Percentiles rank a stretch among this genome's conserved stretches.
Evolutionary conservation across 2,888 invertebrate genomes (phyloP).

Genomic region (Thera obeliscata): DNA sequence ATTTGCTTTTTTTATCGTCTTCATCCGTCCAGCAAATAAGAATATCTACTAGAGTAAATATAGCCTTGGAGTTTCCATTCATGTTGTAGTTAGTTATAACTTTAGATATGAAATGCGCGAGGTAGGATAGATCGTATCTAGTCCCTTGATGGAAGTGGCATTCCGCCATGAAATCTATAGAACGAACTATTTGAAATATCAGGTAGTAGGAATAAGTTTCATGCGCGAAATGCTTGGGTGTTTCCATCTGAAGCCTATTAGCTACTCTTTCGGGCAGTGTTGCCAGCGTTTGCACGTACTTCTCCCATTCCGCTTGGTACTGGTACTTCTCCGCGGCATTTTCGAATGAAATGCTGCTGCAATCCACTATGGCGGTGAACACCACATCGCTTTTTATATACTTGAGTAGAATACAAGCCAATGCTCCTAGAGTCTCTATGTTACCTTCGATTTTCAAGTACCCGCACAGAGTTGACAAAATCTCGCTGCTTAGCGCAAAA

Average conservation of each 20-base stretch:
- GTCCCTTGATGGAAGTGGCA: conserved; percentile 58
- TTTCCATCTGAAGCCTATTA: conserved; percentile 85
- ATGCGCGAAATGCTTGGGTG: conserved; percentile 84
- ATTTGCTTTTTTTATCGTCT: conserved; percentile 54
- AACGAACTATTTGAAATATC: conserved; percentile 84
- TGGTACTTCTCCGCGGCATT: conserved; percentile 45
- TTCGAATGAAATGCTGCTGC: conserved; percentile 50
- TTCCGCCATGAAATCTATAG: conserved; percentile 85
- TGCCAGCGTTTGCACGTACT: conserved; percentile 85
- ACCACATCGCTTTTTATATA: conserved; percentile 84
- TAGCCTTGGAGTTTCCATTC: conserved; percentile 68
- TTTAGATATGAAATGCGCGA: conserved; percentile 86
- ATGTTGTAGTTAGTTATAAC: conserved; percentile 84
- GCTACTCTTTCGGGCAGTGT: conserved; percentile 89
- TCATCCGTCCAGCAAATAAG: conserved; percentile 80
- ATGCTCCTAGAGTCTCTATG: conserved; percentile 55
- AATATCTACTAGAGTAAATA: conserved; percentile 82
- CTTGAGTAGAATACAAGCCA: conserved; percentile 72
- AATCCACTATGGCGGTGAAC: conserved; percentile 77
- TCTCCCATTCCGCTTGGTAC: conserved; percentile 71
- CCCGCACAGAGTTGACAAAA: conserved; percentile 73
- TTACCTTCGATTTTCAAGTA: conserved; percentile 74
- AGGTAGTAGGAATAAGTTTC: conserved; percentile 85
- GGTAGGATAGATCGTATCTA: conserved; percentile 66
- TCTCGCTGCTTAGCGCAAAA: conserved; percentile 74